A percentile compares a stretch with the other conserved stretches of the same genome.
phyloP scores from a whole-genome alignment of 2,888 invertebrate genomes.

The Pseudococcus jackbeardsleyi region DNA sequence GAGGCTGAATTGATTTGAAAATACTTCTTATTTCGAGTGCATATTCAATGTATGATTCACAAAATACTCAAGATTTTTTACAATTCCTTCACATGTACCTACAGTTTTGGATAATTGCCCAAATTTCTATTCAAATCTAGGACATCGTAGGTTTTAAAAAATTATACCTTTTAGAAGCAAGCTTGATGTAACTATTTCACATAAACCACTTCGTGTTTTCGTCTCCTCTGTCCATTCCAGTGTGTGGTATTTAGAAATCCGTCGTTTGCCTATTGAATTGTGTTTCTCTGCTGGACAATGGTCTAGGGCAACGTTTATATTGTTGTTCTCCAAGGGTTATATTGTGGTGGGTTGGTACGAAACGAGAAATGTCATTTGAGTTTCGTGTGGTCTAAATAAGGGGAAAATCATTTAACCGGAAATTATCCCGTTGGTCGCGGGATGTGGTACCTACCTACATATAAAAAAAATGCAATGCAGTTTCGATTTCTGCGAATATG shows the following conservation, averaged over 20 bases:
- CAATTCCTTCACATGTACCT: background rate
- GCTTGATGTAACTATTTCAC: background rate
- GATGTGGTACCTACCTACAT: background rate
- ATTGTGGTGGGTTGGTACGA: background rate
- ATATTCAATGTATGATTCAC: background rate
- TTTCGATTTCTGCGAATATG: background rate
- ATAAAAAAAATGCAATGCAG: background rate
- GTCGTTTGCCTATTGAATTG: too few species aligned
- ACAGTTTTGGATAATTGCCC: slow-evolving; percentile 7
- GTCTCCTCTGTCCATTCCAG: too few species aligned
- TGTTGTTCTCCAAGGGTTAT: too few species aligned
- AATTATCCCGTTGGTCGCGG: background rate
- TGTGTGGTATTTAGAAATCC: too few species aligned
- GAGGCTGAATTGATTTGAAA: background rate
- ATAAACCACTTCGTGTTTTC: too few species aligned
- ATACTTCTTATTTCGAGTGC: too few species aligned
- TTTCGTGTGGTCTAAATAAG: background rate
- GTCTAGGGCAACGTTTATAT: too few species aligned
- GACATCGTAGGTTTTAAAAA: background rate
- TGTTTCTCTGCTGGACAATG: too few species aligned
- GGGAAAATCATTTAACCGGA: background rate
- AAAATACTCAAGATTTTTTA: background rate
- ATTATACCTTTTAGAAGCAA: background rate
- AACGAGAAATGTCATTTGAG: background rate
- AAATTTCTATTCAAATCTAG: background rate